Evolutionary conservation across 2,888 invertebrate species (phyloP), one percentile per base, ranked within the genome.

Genomic region (Drosophila emarginata): DNA sequence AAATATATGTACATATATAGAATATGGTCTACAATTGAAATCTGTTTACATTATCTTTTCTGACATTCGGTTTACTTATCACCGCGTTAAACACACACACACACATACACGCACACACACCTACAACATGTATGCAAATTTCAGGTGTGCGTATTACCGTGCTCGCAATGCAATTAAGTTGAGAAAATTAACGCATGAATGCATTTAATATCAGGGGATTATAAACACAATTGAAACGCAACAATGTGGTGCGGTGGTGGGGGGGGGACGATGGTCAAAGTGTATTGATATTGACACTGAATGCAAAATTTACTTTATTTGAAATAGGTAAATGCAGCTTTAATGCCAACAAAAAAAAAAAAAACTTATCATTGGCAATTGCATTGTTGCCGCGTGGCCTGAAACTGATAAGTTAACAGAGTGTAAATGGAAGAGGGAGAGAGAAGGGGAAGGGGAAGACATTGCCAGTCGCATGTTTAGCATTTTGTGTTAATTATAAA

Each of bases 181-280:
- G 64, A 45, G 70, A n/a, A 69, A 61, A 70, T 79, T 72, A 76
- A 79, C 73, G 72, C 64, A 64, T 67, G 67, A 80, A 52, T 77
- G 77, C 68, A 67, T 63, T 77, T 65, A 79, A 76, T 70, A 74
- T 60, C 69, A 37, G 45, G 40, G 37, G 40, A 23, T 9, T 37
- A 18, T 54, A 54, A 18, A 32, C 32, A 15, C 40, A 15, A 45
- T 45, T 45, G 40, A 18, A 18, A 45, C 32, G 9, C 11, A 32
- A 32, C 9, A 32, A 32, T 32, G 2, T 9, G 32, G 2, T 32
- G 9, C 9, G 32, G 32, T 9, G 32, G 32, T 1, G 9, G 32
- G 32, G 9, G 32, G 1, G 32, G 32, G n/a, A n/a, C n/a, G n/a
- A n/a, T 18, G 40, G 40, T 45, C 40, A 45, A 45, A 45, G 11